Base-by-base conservation (phyloP, 1,140 invertebrate genomes). In the Ostrea edulis region DNA sequence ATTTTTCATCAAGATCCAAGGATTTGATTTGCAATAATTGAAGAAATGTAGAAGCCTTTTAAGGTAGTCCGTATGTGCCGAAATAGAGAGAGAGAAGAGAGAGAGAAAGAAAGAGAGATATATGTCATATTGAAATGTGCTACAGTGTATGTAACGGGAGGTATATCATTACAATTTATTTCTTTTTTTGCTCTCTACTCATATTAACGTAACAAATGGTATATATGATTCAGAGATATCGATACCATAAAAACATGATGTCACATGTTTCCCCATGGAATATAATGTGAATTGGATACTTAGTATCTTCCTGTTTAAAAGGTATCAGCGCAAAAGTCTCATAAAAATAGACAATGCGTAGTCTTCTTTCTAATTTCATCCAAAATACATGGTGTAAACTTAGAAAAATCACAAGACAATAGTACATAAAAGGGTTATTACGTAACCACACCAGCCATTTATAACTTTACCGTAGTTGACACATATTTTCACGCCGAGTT, bases 21-120 rank as follows among this genome's bases (percentile, higher is more conserved):
- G 68, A 77, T 77, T 77, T 77, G 68, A 77, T 77, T 77, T 77
- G 68, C 68, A 77, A 77, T 77, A 77, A 77, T 77, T 77, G 68
- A 77, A 77, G 68, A 77, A 77, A 77, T 77, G 68, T 35, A 77
- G 68, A 77, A 35, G 68, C 68, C 68, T 77, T 77, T 29, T 71
- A 71, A 29, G 68, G 22, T 77, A 77, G 12, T 77, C 68, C 25
- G 2, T 12, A 77, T 44, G 68, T 77, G 22, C 68, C 22, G 68
- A 77, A 35, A 77, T 2, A 77, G 25, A 62, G 58, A 62, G 58
- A 62, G 11, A 71, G 25, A 22, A 71, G 22, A 12, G 68, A 77
- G 68, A 35, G 25, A 35, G 11, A 77, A 17, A 77, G 25, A 35
- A 9, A 62, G 22, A 77, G 68, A 35, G 25, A 77, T n/a, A n/a